These are phyloP conservation scores for Melangyna quadrimaculata DNA, from an alignment of 2,888 invertebrate species.

Conservation along the genomic window DNA sequence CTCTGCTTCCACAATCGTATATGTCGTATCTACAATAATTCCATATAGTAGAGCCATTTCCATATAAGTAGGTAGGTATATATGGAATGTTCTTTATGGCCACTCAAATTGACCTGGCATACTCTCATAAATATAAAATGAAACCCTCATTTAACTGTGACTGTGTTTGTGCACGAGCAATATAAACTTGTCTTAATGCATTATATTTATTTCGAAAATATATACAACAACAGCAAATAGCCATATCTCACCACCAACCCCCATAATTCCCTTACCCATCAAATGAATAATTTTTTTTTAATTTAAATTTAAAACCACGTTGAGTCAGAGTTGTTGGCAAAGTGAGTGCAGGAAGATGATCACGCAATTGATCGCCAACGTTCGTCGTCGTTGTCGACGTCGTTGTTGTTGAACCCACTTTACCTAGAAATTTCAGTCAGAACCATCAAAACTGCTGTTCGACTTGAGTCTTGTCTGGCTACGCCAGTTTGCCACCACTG, in stretches of 20 bases:
- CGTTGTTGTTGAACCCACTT: neutral
- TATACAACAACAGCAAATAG: conserved; percentile 42
- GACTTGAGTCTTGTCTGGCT: conserved; percentile 6
- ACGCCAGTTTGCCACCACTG: neutral
- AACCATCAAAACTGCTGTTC: conserved; percentile 37
- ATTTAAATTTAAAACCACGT: conserved; percentile 7
- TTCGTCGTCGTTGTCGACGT: neutral
- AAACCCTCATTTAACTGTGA: conserved; percentile 28
- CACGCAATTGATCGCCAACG: conserved; percentile 14
- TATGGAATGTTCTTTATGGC: conserved; percentile 55
- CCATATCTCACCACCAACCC: conserved; percentile 69
- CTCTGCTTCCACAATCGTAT: neutral
- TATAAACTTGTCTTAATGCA: conserved; percentile 69
- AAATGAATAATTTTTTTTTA: neutral
- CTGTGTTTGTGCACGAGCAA: conserved; percentile 31
- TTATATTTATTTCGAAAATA: conserved; percentile 12
- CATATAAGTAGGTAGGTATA: neutral
- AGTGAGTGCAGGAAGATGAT: conserved; percentile 19
- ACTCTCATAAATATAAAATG: conserved; percentile 20
- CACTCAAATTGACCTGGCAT: conserved; percentile 66
- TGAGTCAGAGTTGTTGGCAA: conserved; percentile 35
- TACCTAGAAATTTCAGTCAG: conserved; percentile 48
- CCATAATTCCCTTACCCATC: conserved; percentile 8
- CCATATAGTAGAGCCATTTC: too few relatives aligned
- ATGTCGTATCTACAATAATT: neutral